Conservation (phyloP, 30 jellyfish, hydroid and myxozoan genomes). For the Aurelia aurita complex sp. Pacific region DNA sequence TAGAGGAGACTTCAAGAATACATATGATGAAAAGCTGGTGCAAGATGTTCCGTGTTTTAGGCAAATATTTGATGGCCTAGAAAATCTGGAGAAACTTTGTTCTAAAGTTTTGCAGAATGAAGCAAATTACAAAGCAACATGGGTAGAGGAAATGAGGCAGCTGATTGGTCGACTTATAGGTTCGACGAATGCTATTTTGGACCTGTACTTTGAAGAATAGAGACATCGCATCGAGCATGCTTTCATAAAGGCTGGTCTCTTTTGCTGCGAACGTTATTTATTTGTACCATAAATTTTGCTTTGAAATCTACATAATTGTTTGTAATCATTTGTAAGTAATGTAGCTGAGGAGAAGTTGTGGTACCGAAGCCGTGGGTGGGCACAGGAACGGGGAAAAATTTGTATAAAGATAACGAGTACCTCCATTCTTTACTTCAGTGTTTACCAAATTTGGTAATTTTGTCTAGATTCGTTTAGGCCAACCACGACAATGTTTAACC, state of each 20-base stretch:
- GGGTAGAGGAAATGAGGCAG: slow-evolving; percentile 78
- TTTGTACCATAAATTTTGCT: not conserved
- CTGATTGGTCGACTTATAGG: slow-evolving; percentile 74
- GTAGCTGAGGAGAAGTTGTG: too few relatives aligned
- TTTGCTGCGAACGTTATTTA: not conserved
- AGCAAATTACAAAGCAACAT: slow-evolving; percentile 75
- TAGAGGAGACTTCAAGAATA: slow-evolving; percentile 38
- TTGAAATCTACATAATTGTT: too few relatives aligned
- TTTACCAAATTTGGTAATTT: too few relatives aligned
- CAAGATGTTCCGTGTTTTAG: slow-evolving; percentile 54
- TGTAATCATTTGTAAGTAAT: too few relatives aligned
- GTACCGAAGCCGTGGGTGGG: too few relatives aligned
- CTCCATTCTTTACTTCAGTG: too few relatives aligned
- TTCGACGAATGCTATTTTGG: slow-evolving; percentile 63
- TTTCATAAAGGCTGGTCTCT: not conserved
- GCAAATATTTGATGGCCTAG: slow-evolving; percentile 44
- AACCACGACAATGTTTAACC: too few relatives aligned
- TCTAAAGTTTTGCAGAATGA: slow-evolving; percentile 62
- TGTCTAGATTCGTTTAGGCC: too few relatives aligned
- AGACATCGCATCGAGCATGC: not conserved
- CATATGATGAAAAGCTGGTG: slow-evolving; percentile 19
- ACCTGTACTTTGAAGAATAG: slow-evolving; percentile 65
- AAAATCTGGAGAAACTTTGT: slow-evolving; percentile 49
- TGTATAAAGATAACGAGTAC: too few relatives aligned
- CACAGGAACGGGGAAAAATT: too few relatives aligned